Base-by-base conservation (phyloP, 2,888 invertebrate species). In the Nebria brevicollis region DNA sequence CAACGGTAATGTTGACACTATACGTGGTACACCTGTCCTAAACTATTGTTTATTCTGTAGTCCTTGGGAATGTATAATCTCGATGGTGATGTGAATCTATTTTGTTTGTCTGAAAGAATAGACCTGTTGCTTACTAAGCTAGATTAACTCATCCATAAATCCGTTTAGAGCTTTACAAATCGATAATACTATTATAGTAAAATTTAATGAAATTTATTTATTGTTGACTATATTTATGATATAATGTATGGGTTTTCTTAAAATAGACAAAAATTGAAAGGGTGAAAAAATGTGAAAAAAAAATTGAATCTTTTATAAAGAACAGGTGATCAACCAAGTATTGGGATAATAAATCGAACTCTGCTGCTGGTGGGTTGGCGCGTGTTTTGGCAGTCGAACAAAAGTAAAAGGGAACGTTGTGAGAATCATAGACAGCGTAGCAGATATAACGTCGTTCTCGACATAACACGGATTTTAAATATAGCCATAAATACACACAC, bases 361-460 rank as follows among this genome's bases (percentile, higher is more conserved):
- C 68, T 15, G 70, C 34, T 11, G 70, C 10, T 34, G 25, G 70
- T 70, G 70, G 2, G 6, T 70, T 70, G 70, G 70, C 70, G 34
- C 70, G 70, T 70, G 70, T 70, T 70, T 70, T 70, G 70, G 70
- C 70, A 70, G 25, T 13, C 26, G 10, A 70, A 70, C 70, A 70
- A 70, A 70, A 26, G 70, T 25, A 70, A 70, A 70, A 70, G 26
- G 13, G 70, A 25, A 70, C 70, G 34, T 25, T 25, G 26, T 25
- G 70, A 25, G 70, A 11, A 54, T 54, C 54, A 54, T 54, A 54
- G 54, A 54, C 54, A 54, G 54, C 54, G 13, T 54, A 54, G 54
- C 54, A 54, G 54, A 54, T 54, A 54, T 54, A 54, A 70, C 13
- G 70, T 26, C 25, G 70, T 15, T 25, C 11, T 26, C 26, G 34